These are phyloP conservation scores for Erebia ligea DNA, from an alignment of 2,888 invertebrate species.

Conservation along the genomic window DNA sequence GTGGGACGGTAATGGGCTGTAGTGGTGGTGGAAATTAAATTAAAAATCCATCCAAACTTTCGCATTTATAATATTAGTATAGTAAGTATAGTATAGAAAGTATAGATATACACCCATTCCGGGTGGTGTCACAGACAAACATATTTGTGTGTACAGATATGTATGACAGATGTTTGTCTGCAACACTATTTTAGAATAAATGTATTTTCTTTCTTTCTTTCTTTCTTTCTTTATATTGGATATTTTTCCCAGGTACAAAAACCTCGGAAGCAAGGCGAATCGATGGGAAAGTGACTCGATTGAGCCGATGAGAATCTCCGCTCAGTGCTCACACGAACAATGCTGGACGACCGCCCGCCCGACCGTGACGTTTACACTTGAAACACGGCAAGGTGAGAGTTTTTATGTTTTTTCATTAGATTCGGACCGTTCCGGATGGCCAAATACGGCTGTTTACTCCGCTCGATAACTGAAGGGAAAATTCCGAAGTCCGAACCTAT, in stretches of 20 bases:
- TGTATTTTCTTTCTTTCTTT: no score
- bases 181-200: no score
- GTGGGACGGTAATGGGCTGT: no score
- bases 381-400: constrained; percentile 30
- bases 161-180: no score
- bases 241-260: constrained; percentile 4
- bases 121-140: no score
- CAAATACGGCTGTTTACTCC: constrained; percentile 13
- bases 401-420: constrained; percentile 19
- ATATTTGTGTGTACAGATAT: no score
- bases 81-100: no score
- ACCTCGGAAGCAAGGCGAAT: neutral
- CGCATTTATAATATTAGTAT: no score
- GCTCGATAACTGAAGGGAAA: neutral
- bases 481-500: constrained; percentile 1
- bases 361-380: constrained; percentile 29
- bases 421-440: constrained; percentile 11
- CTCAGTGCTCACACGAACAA: constrained; percentile 28
- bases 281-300: constrained; percentile 7
- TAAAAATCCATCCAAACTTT: no score
- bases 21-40: no score
- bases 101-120: no score
- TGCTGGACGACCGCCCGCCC: constrained; percentile 12
- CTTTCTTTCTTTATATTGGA: neutral
- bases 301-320: constrained; percentile 20